These are phyloP conservation scores for Morpho helenor DNA, from an alignment of 2,888 invertebrate species.

Conservation along the genomic window DNA sequence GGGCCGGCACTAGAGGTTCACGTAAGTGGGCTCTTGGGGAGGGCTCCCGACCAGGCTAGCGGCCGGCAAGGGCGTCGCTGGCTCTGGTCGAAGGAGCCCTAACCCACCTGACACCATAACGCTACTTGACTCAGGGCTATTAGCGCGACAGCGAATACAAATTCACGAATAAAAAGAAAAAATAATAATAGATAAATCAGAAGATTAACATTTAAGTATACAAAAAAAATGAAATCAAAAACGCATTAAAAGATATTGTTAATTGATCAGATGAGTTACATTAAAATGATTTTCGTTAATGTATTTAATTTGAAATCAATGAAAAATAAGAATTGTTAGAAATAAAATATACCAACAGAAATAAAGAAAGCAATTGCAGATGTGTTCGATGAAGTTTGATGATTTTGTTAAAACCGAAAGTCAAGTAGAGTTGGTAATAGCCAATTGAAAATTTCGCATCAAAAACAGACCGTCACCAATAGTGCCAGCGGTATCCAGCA, in stretches of 20 bases:
- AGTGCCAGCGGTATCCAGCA: slow-evolving; percentile 72
- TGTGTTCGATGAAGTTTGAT: too few relatives aligned
- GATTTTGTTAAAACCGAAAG: slow-evolving; percentile 28
- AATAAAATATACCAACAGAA: neutral
- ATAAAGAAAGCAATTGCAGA: neutral
- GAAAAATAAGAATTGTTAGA: slow-evolving; percentile 9
- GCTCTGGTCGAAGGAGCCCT: slow-evolving; percentile 75
- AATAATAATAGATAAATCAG: too few relatives aligned
- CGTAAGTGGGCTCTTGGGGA: slow-evolving; percentile 94
- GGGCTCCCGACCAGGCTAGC: slow-evolving; percentile 76
- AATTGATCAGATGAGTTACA: neutral
- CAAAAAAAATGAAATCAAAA: too few relatives aligned
- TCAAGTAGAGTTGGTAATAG: slow-evolving; percentile 59
- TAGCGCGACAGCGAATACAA: neutral
- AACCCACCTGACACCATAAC: slow-evolving; percentile 73
- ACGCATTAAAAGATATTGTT: too few relatives aligned
- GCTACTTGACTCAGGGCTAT: slow-evolving; percentile 78
- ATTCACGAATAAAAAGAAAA: too few relatives aligned
- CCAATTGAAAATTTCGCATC: slow-evolving; percentile 32
- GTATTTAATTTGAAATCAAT: slow-evolving; percentile 4
- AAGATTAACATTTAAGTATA: too few relatives aligned
- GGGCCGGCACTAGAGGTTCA: slow-evolving; percentile 90
- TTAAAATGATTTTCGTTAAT: too few relatives aligned
- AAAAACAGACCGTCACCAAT: slow-evolving; percentile 60
- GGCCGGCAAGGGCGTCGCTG: slow-evolving; percentile 69